These are phyloP conservation scores for Spialia ferax DNA, from an alignment of 2,888 invertebrate species.

Conservation along the genomic window DNA sequence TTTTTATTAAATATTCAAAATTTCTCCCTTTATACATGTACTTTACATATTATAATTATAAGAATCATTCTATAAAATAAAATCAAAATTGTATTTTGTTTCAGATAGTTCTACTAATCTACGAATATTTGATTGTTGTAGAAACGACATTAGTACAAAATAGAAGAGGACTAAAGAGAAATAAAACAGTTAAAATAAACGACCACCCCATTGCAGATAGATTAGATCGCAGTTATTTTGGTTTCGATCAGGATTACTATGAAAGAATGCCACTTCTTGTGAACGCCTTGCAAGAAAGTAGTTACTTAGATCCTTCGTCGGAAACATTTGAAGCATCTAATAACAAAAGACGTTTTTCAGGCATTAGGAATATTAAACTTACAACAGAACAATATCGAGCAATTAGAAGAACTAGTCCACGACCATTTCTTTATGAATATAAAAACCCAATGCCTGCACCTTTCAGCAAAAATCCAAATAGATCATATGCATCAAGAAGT, in stretches of 20 bases:
- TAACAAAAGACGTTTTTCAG: slow-evolving; percentile 43
- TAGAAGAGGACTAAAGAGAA: slow-evolving; percentile 52
- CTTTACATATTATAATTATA: too few relatives aligned
- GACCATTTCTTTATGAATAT: slow-evolving; percentile 81
- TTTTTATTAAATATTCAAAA: too few relatives aligned
- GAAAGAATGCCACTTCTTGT: slow-evolving; percentile 80
- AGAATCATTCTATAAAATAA: too few relatives aligned
- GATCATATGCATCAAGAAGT: slow-evolving; percentile 67
- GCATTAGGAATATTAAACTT: slow-evolving; percentile 48
- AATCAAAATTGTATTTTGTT: slow-evolving; percentile 51
- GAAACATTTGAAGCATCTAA: slow-evolving; percentile 55
- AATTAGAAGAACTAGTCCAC: slow-evolving; percentile 77
- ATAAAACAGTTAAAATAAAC: slow-evolving; percentile 49
- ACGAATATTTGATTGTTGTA: slow-evolving; percentile 81
- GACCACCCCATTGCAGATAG: slow-evolving; percentile 73
- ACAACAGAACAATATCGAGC: slow-evolving; percentile 53
- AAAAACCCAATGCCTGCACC: slow-evolving; percentile 73
- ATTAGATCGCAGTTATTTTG: slow-evolving; percentile 74
- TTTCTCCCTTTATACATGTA: too few relatives aligned
- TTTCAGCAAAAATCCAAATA: slow-evolving; percentile 70
- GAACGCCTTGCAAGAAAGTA: slow-evolving; percentile 79
- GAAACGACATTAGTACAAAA: slow-evolving; percentile 78
- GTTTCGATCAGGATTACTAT: slow-evolving; percentile 79
- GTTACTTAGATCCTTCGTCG: slow-evolving; percentile 62
- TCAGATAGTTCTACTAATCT: slow-evolving; percentile 83